Evolutionary conservation across 2,797 vertebrate species (phyloP), one percentile per base, ranked within the genome.

Genomic region (Tenualosa ilisha): DNA sequence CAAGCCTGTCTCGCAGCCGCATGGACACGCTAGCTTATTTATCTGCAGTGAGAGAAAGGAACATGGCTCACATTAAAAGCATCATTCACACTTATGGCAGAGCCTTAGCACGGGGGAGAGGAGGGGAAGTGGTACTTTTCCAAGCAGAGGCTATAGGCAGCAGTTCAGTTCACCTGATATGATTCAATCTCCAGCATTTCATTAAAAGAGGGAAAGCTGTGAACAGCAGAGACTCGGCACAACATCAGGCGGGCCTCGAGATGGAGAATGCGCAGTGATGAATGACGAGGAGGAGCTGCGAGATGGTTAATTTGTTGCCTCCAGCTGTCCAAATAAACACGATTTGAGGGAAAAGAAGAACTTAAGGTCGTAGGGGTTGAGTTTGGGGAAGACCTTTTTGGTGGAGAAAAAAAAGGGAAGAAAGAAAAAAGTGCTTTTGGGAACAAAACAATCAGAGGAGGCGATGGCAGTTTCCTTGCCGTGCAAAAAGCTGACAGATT

Each of bases 401-500:
- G 50, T 2, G 50, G 13, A 53, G 13, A 75, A 54, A 85, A 82
- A 82, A 88, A 85, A 82, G 84, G 86, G 40, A 50, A 53, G 86
- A 85, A 88, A 88, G 82, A 91, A 82, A 84, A 86, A 89, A 90
- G n/a, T 91, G 91, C 90, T 86, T 91, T 86, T 87, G 88, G 86
- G 84, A 50, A 81, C 54, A 81, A 88, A 89, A 91, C 90, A 54
- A 86, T 54, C 65, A 87, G 86, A 91, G 86, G 54, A 89, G 88
- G 75, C 81, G 84, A 90, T 85, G 88, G 86, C 86, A 51, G 84
- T 85, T 92, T 89, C 90, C 92, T 93, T 93, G 91, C 91, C 89
- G 91, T 90, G 92, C 90, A 89, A 92, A 90, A 90, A 91, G 91
- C 89, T 87, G 89, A 91, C 91, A 92, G 91, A 93, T 91, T 90